A percentile compares a stretch with the other conserved stretches of the same genome.
Evolutionary conservation across 2,113 vertebrate genomes (phyloP).

Genomic region (Melanerpes aurifrons): DNA sequence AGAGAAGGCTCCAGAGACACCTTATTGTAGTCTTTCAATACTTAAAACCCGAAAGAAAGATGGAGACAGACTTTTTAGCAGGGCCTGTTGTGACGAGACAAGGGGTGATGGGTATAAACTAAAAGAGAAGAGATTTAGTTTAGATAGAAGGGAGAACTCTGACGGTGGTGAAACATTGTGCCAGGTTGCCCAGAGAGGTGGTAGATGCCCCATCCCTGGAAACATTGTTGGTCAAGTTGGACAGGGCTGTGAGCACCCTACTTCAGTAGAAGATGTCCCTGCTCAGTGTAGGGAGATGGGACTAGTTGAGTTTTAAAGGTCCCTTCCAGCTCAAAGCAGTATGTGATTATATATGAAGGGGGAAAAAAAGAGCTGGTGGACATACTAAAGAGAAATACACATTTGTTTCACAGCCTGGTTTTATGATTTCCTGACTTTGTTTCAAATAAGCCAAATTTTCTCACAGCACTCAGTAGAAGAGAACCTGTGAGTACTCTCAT

Average conservation of each 20-base stretch:
- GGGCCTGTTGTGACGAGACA: neutral
- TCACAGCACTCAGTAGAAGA: constrained; percentile 4
- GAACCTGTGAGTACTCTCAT: neutral
- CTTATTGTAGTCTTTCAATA: neutral
- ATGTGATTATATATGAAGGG: neutral
- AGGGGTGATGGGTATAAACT: neutral
- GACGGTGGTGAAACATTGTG: neutral
- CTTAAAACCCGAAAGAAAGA: neutral
- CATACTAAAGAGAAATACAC: fast-evolving
- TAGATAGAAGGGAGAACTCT: neutral
- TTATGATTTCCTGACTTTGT: neutral
- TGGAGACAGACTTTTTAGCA: neutral
- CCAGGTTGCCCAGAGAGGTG: neutral
- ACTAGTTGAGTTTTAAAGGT: neutral
- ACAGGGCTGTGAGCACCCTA: neutral
- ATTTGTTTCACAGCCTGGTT: neutral
- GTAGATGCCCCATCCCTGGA: neutral
- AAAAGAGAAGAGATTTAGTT: neutral
- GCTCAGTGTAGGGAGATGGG: neutral
- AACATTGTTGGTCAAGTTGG: neutral
- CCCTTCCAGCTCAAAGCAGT: neutral
- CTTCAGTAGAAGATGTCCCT: neutral
- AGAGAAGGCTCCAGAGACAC: neutral
- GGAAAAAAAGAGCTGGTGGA: neutral
- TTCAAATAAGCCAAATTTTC: neutral